These are phyloP conservation scores for Drosophila seguyi DNA, from an alignment of 1,140 invertebrate genomes.

Conservation along the genomic window DNA sequence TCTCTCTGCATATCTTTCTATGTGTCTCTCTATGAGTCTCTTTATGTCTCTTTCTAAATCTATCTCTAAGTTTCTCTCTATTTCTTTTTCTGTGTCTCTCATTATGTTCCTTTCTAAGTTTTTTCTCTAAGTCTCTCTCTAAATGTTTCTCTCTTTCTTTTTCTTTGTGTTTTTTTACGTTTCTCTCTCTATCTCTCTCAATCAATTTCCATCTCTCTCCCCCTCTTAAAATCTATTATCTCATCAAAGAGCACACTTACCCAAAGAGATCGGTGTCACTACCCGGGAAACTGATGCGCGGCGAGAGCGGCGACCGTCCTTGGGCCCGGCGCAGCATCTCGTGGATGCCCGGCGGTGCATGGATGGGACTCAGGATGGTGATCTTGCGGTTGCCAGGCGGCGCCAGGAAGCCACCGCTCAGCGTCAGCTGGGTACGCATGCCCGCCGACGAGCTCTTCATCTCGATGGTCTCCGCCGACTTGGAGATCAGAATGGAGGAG, in stretches of 20 bases:
- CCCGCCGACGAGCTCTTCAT: slow-evolving; percentile 75
- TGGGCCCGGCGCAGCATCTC: slow-evolving; percentile 77
- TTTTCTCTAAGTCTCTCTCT: no score
- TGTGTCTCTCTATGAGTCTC: no score
- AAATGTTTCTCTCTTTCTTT: no score
- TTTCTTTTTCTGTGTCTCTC: no score
- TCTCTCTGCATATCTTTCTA: no score
- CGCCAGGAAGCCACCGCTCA: slow-evolving; percentile 81
- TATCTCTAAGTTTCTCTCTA: no score
- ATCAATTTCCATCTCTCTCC: no score
- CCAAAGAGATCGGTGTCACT: slow-evolving; percentile 83
- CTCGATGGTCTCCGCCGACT: slow-evolving; percentile 84
- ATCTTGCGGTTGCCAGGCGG: slow-evolving; percentile 84
- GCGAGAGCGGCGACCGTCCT: slow-evolving; percentile 80
- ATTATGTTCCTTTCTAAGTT: no score
- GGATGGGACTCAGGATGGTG: slow-evolving; percentile 83
- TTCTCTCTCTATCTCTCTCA: no score
- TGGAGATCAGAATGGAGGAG: slow-evolving; percentile 83
- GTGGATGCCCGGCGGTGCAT: slow-evolving; percentile 79
- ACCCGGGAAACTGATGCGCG: slow-evolving; percentile 82
- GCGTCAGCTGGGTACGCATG: slow-evolving; percentile 81
- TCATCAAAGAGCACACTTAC: slow-evolving; percentile 55
- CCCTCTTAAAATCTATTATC: neutral
- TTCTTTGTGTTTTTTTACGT: no score
- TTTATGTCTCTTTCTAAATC: no score